These are phyloP conservation scores for Amblyjoppa fuscipennis DNA, from an alignment of 2,888 invertebrate species.

Conservation along the genomic window DNA sequence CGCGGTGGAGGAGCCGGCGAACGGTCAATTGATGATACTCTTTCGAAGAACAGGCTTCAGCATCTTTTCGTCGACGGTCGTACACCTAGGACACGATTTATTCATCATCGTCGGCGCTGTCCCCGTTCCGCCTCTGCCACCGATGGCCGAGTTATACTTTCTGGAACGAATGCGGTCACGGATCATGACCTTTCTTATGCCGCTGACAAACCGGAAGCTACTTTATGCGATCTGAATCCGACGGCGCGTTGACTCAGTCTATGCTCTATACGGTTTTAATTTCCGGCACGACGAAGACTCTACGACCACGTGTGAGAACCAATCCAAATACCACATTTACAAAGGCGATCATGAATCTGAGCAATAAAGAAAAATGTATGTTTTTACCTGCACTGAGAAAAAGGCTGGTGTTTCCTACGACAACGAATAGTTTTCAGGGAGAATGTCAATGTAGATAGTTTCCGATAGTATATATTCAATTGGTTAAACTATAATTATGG, in stretches of 20 bases:
- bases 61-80: constrained; percentile 63
- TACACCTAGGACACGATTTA: constrained; percentile 64
- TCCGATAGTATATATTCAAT: too few relatives aligned
- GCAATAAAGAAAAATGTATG: too few relatives aligned
- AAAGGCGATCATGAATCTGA: background rate
- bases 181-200: constrained; percentile 42
- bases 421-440: too few relatives aligned
- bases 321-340: background rate
- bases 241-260: constrained; percentile 38
- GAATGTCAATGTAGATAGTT: too few relatives aligned
- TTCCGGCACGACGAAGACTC: background rate
- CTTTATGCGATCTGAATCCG: constrained; percentile 23
- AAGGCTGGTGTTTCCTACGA: too few relatives aligned
- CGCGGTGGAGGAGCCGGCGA: constrained; percentile 66
- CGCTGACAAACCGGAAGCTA: constrained; percentile 37
- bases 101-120: constrained; percentile 8
- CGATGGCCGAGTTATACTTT: constrained; percentile 33
- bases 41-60: constrained; percentile 68
- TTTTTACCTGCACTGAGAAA: too few relatives aligned
- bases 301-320: background rate
- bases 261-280: background rate
- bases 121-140: background rate
- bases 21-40: constrained; percentile 71
- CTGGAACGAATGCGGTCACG: constrained; percentile 41
- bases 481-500: too few relatives aligned